Evolutionary conservation across 1,140 invertebrate species (phyloP).

Genomic region (Olivierus martensii): DNA sequence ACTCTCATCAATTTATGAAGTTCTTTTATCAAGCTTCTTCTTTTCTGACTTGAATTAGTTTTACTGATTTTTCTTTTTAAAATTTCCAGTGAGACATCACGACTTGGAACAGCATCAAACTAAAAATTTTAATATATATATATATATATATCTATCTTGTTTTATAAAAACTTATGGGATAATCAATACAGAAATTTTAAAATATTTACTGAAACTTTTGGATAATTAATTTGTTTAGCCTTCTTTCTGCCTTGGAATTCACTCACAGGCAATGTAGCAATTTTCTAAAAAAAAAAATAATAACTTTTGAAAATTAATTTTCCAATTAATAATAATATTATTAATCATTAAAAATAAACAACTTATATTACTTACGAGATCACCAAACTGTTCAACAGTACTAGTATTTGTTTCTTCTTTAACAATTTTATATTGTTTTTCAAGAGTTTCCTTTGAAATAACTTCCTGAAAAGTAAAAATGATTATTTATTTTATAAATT

Average conservation of each 20-base stretch:
- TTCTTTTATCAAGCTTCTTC: too few species aligned
- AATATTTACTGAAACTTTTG: background rate
- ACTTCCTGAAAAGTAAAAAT: conserved; percentile 34
- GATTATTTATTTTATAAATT: too few species aligned
- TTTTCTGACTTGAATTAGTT: background rate
- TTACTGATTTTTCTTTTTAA: conserved; percentile 4
- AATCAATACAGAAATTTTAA: background rate
- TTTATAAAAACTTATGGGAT: background rate
- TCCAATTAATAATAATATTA: background rate
- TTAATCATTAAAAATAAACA: background rate
- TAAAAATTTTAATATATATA: background rate
- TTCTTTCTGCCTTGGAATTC: conserved; percentile 30
- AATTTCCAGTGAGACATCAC: conserved; percentile 8
- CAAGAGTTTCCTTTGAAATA: conserved; percentile 37
- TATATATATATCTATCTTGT: background rate
- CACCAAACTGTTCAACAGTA: conserved; percentile 44
- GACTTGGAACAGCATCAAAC: conserved; percentile 4
- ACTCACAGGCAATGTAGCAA: conserved; percentile 28
- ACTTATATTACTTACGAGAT: conserved; percentile 25
- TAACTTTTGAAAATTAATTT: background rate
- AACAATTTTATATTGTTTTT: conserved; percentile 42
- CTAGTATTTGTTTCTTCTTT: conserved; percentile 44
- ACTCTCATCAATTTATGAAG: too few species aligned
- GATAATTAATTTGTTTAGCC: background rate
- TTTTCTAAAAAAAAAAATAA: conserved; percentile 18